phyloP scores from a whole-genome alignment of 2,797 vertebrate species.

The Centropyge bicolor region DNA sequence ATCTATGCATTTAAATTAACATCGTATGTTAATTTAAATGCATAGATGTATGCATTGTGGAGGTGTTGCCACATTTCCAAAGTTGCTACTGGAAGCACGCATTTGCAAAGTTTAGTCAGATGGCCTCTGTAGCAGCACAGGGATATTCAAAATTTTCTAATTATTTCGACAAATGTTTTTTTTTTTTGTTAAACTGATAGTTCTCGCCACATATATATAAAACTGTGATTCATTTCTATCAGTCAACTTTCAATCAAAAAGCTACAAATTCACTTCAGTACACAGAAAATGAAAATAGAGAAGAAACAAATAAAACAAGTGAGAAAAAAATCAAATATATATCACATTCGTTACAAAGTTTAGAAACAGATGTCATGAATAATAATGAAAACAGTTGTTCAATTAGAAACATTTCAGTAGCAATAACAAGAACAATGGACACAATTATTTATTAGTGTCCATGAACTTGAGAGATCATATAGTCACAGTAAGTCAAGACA shows the following conservation, averaged over 20 bases:
- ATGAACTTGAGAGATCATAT: not conserved
- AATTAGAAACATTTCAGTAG: too few relatives aligned
- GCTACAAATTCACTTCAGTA: not conserved
- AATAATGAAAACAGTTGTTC: not conserved
- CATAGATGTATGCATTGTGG: not conserved
- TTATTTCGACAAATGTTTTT: not conserved
- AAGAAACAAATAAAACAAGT: not conserved
- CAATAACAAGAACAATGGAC: too few relatives aligned
- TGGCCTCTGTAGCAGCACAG: not conserved
- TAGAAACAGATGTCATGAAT: not conserved
- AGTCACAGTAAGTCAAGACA: not conserved
- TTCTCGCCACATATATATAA: not conserved
- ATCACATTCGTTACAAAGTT: not conserved
- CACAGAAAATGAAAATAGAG: not conserved
- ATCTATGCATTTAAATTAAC: too few relatives aligned
- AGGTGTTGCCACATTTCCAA: conserved; percentile 13
- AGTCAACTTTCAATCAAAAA: conserved; percentile 1
- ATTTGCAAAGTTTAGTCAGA: too few relatives aligned
- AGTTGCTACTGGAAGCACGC: not conserved
- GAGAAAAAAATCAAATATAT: not conserved
- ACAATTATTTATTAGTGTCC: not conserved
- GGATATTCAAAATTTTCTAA: not conserved
- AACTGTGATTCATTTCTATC: not conserved
- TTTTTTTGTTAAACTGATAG: not conserved
- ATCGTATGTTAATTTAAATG: not conserved